Evolutionary conservation across 2,113 vertebrate species (phyloP).

Genomic region (Oryzias javanicus): DNA sequence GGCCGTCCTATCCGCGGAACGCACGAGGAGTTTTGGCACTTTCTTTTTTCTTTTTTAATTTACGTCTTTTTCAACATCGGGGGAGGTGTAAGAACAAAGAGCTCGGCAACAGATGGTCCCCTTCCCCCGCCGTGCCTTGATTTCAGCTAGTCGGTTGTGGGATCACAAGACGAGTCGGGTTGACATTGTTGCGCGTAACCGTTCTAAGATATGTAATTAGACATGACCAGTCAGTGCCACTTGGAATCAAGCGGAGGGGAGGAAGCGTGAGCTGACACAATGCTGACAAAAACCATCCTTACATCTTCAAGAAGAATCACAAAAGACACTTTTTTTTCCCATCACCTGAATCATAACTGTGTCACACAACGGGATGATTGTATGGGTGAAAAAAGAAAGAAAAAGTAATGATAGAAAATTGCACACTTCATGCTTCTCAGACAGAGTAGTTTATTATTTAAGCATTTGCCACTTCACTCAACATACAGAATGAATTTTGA

Average conservation of each 20-base stretch:
- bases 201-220: slow-evolving; percentile 19
- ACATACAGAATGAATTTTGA: neutral
- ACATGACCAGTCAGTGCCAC: neutral
- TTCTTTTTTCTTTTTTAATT: neutral
- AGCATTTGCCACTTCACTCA: neutral
- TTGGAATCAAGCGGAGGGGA: neutral
- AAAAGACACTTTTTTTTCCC: neutral
- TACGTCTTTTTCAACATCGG: slow-evolving; percentile 6
- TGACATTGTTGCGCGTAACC: slow-evolving; percentile 4
- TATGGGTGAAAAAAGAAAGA: neutral
- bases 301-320: neutral
- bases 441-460: slow-evolving; percentile 1
- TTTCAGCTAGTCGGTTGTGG: slow-evolving; percentile 17
- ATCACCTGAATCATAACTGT: slow-evolving; percentile 4
- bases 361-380: slow-evolving; percentile 1
- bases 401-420: neutral
- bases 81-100: slow-evolving; percentile 20
- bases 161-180: slow-evolving; percentile 12
- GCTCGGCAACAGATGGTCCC: slow-evolving; percentile 25
- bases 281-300: neutral
- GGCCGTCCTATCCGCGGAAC: neutral
- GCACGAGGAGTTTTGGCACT: neutral
- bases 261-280: neutral
- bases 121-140: slow-evolving; percentile 18
- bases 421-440: slow-evolving; percentile 2